phyloP scores from a whole-genome alignment of 1,140 invertebrate species.

The Drosophila tani region DNA sequence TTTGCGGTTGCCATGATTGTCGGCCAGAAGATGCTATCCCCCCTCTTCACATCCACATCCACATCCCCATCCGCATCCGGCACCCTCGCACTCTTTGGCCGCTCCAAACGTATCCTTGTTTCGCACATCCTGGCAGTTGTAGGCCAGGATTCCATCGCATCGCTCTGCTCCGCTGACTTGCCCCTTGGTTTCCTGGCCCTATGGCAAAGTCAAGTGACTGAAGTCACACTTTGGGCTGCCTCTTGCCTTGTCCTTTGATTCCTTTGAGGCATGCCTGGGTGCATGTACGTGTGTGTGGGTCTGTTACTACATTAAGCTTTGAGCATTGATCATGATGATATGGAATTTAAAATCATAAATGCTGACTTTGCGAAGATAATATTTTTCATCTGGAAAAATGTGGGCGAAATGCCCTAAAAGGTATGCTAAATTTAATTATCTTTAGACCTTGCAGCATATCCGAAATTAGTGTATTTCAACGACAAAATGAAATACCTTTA shows the following conservation, averaged over 20 bases:
- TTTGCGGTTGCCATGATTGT: constrained; percentile 79
- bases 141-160: constrained; percentile 47
- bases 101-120: constrained; percentile 28
- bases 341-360: constrained; percentile 45
- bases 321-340: constrained; percentile 42
- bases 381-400: constrained; percentile 3
- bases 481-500: not conserved
- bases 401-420: not conserved
- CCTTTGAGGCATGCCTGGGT: constrained; percentile 25
- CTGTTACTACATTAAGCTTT: constrained; percentile 26
- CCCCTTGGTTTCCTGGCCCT: constrained; percentile 61
- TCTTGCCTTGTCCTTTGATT: constrained; percentile 25
- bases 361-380: not conserved
- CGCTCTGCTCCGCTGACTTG: constrained; percentile 27
- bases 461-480: not conserved
- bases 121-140: constrained; percentile 57
- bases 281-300: constrained; percentile 1
- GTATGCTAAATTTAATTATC: constrained; percentile 3
- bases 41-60: not conserved
- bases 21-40: constrained; percentile 41
- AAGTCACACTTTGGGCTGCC: constrained; percentile 58
- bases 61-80: not conserved
- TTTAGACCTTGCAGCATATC: rapidly evolving
- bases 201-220: constrained; percentile 63
- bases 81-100: constrained; percentile 7